phyloP scores from a whole-genome alignment of 2,113 vertebrate species.

The Puntigrus tetrazona region DNA sequence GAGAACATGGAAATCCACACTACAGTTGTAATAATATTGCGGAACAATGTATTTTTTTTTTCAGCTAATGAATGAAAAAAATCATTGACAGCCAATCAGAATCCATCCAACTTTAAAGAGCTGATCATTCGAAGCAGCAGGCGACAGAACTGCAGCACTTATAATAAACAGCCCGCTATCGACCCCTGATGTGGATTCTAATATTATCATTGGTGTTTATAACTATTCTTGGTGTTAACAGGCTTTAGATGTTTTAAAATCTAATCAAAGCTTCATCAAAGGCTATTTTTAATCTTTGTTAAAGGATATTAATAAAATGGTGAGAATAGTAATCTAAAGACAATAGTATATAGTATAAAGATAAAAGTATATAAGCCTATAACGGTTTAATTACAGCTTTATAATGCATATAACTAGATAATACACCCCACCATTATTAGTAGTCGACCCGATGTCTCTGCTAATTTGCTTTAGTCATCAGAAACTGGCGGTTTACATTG shows the following conservation, averaged over 20 bases:
- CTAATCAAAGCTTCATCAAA: background rate
- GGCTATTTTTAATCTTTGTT: background rate
- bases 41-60: background rate
- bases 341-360: no score
- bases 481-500: background rate
- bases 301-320: background rate
- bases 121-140: background rate
- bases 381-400: background rate
- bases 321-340: background rate
- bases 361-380: no score
- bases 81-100: background rate
- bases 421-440: background rate
- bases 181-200: background rate
- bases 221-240: background rate
- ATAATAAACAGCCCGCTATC: background rate
- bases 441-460: background rate
- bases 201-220: background rate
- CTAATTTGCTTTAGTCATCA: background rate
- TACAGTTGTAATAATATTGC: background rate
- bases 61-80: background rate
- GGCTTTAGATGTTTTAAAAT: background rate
- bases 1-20: background rate
- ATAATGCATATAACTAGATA: background rate
- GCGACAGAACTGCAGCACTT: background rate
- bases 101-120: background rate